Evolutionary conservation across 1,140 invertebrate species (phyloP), one percentile per base, ranked within the genome.

Genomic region (Lethocerus indicus): DNA sequence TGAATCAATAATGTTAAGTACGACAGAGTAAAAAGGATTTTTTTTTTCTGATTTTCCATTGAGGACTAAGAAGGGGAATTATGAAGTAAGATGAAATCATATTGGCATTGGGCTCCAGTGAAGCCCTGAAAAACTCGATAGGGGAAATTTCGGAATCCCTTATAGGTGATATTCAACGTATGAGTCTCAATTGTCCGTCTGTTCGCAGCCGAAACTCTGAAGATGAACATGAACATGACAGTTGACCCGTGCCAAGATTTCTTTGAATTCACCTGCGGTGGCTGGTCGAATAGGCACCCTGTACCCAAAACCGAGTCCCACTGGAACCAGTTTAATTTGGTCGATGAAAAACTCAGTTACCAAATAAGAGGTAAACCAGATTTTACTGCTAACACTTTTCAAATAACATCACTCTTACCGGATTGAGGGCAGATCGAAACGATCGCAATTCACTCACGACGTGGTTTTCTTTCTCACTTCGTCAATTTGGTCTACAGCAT

Each of bases 211-310:
- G 44, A 18, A 16, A 46, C 53, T 2, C 13, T 56, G 7, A 37
- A 27, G 42, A 44, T 21, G 57, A 66, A 53, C 20, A 55, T 68
- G 56, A 63, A 71, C 50, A 47, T 47, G 35, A 56, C 59, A 2
- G 60, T 61, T 14, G 63, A 70, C 42, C 71, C 70, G 9, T 73
- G 72, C 56, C 57, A 62, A 13, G 67, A 73, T 58, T 67, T 73
- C 50, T 73, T 69, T 57, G 55, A 66, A 28, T 72, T 66, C 55
- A 59, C 69, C 1, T 74, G 72, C 59, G 70, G 70, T 18, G 61
- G 64, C 28, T 74, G 71, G 70, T 57, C 63, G n/a, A 52, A 60
- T 32, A 60, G 61, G 6, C 54, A 69, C 50, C 60, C 60, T 7
- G 58, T 69, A 14, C 64, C 68, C 3, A 43, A 54, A 3, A 66